Percentiles rank a stretch among this genome's conserved stretches.
Conservation (phyloP, 37 sponge, comb jelly and placozoan species). For the Amphimedon queenslandica region DNA sequence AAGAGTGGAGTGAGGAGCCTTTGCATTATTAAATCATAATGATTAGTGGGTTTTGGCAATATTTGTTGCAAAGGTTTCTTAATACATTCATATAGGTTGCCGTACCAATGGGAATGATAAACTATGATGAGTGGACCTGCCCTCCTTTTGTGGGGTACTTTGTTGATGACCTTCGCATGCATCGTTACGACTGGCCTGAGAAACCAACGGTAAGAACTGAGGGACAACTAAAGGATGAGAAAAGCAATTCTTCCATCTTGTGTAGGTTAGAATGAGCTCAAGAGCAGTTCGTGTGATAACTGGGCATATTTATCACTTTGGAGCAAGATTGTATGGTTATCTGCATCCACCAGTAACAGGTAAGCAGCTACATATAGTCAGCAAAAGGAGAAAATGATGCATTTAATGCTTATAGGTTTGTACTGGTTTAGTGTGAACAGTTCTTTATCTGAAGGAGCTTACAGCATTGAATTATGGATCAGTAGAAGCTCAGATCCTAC, state of each 20-base stretch:
- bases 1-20: no score
- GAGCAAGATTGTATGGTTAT: conserved; percentile 59
- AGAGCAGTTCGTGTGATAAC: no score
- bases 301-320: conserved; percentile 19
- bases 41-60: no score
- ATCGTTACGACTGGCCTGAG: conserved; percentile 26
- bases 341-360: conserved; percentile 34
- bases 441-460: background rate
- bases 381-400: no score
- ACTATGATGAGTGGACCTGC: conserved; percentile 51
- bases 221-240: no score
- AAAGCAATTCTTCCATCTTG: background rate
- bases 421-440: background rate
- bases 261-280: background rate
- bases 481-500: background rate
- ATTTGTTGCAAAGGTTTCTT: no score
- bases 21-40: no score
- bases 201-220: conserved; percentile 43
- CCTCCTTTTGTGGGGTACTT: conserved; percentile 11
- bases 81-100: no score
- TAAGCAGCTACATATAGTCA: no score
- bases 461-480: background rate
- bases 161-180: conserved; percentile 58
- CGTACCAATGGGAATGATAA: conserved; percentile 23
- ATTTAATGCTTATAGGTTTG: background rate